phyloP scores from a whole-genome alignment of 2,797 vertebrate genomes.

The Chloroceryle inda region DNA sequence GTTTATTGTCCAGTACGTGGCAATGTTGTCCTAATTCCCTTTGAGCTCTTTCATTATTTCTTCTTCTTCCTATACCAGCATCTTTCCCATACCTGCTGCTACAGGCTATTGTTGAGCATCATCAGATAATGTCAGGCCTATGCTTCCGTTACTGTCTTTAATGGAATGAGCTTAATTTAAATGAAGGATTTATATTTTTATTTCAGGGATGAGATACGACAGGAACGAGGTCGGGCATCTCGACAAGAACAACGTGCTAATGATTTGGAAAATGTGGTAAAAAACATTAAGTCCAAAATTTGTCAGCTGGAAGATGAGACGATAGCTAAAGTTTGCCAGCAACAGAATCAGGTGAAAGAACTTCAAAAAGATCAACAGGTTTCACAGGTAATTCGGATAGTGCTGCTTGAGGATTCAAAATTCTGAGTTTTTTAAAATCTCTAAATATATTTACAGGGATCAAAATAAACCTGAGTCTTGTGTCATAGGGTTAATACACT shows the following conservation, averaged over 20 bases:
- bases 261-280: constrained; percentile 86
- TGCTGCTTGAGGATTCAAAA: background rate
- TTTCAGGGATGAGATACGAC: constrained; percentile 83
- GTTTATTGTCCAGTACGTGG: background rate
- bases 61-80: background rate
- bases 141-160: background rate
- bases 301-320: constrained; percentile 89
- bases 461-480: background rate
- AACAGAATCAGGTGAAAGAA: constrained; percentile 80
- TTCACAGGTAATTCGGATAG: constrained; percentile 77
- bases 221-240: constrained; percentile 79
- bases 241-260: constrained; percentile 82
- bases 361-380: constrained; percentile 83
- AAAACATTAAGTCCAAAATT: constrained; percentile 85
- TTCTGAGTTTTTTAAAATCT: background rate
- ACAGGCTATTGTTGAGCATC: background rate
- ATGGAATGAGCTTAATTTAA: background rate
- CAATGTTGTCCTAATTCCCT: background rate
- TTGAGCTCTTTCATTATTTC: rapidly evolving
- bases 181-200: background rate
- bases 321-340: constrained; percentile 82
- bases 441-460: background rate
- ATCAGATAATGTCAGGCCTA: background rate
- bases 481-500: background rate
- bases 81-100: background rate